These are phyloP conservation scores for Poecile atricapillus DNA, from an alignment of 2,113 vertebrate species.

Conservation along the genomic window DNA sequence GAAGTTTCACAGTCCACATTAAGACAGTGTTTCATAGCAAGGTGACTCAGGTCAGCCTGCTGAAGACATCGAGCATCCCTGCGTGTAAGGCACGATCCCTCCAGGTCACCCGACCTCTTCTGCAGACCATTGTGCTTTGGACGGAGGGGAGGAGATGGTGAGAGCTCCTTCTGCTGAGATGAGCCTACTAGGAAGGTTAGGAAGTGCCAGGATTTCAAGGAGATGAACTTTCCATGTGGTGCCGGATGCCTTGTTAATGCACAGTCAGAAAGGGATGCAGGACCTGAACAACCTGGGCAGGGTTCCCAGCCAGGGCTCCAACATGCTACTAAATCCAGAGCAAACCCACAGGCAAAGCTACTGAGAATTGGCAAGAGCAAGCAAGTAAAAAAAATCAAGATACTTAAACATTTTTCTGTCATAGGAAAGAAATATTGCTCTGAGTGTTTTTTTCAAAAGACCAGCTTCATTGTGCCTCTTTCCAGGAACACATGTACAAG, in stretches of 20 bases:
- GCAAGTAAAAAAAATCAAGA: neutral
- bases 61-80: neutral
- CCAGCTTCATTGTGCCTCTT: neutral
- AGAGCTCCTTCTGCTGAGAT: neutral
- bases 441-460: neutral
- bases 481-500: neutral
- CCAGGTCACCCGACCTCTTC: neutral
- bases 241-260: neutral
- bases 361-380: neutral
- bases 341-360: neutral
- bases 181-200: neutral
- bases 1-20: conserved; percentile 14
- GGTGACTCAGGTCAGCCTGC: conserved; percentile 24
- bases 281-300: neutral
- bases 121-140: conserved; percentile 33
- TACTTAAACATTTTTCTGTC: neutral
- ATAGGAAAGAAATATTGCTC: neutral
- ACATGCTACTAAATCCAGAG: neutral
- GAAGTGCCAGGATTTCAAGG: neutral
- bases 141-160: neutral
- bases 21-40: conserved; percentile 32
- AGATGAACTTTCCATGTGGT: neutral
- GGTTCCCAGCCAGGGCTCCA: neutral
- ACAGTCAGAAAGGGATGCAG: neutral
- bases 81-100: conserved; percentile 45